Base-by-base conservation (phyloP, 2,113 vertebrate species). In the Rhinogobius similis region DNA sequence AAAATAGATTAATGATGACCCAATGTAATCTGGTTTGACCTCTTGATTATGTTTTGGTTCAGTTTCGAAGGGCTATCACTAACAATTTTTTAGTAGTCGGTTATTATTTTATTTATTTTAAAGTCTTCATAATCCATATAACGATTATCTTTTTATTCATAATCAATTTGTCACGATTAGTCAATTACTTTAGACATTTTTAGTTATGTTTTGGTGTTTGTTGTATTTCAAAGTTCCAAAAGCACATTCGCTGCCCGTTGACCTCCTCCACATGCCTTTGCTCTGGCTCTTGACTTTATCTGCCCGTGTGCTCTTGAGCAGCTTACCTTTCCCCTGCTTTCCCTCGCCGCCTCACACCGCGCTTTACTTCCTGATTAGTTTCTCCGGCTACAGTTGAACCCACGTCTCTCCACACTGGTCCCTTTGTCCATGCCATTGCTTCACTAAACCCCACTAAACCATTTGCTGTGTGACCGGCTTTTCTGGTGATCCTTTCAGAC, bases 371-470 rank as follows among this genome's bases (percentile, higher is more conserved):
- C 56, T 32, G 16, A 10, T 32, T 32, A 32, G 29, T 61, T 61
- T 55, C 21, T 2, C n/a, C 44, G 27, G 9, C 59, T 46, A 20
- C 26, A 13, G 12, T 53, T 43, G 39, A 20, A 32, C 23, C 23
- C 27, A 4, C 13, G 29, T 9, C 24, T 9, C 24, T 50, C 23
- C 77, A 80, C 75, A 78, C 52, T 23, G 32, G 5, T 0, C 48
- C 41, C 52, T 76, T 82, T 86, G 76, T 75, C 76, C 66, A 8
- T 23, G n/a, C 70, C 29, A 46, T 62, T n/a, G 26, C 82, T 77
- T 62, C 53, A 67, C 55, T 53, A 43, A 82, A 70, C 16, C 62
- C 52, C 1, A 0, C 2, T 66, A 66, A 79, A 73, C 14, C 3
- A 21, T 58, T 76, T 61, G 55, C 53, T 24, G 50, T 66, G 41